A percentile compares a stretch with the other conserved stretches of the same genome.
These are phyloP conservation scores for Euzophera pinguis DNA, from an alignment of 2,888 invertebrate species.

Conservation along the genomic window DNA sequence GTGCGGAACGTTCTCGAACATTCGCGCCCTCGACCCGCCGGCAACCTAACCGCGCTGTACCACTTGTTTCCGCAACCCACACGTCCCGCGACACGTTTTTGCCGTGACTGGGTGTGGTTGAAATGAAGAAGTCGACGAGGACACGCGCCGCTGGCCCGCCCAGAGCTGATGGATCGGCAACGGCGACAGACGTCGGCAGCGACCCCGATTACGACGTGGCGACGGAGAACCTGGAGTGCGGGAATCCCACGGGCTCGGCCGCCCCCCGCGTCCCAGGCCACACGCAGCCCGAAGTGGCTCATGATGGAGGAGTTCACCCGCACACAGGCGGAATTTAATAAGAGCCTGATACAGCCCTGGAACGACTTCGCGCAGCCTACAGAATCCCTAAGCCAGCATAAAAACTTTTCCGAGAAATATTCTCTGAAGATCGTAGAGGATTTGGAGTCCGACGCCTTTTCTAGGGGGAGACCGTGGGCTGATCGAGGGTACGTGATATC, in stretches of 20 bases:
- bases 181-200: neutral
- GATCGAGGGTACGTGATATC: no score
- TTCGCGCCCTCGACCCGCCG: no score
- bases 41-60: no score
- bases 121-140: neutral
- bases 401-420: conserved; percentile 16
- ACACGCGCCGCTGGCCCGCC: neutral
- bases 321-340: neutral
- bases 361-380: neutral
- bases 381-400: neutral
- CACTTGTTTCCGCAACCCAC: no score
- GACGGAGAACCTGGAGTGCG: neutral
- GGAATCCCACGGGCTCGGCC: neutral
- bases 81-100: no score
- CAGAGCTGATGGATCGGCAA: neutral
- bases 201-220: neutral
- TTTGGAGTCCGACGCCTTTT: no score
- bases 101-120: no score
- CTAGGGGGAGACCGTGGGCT: no score
- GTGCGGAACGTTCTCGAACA: no score
- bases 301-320: neutral
- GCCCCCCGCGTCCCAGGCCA: neutral
- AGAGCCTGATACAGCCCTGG: neutral
- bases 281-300: neutral
- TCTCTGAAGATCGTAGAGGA: conserved; percentile 20